Evolutionary conservation across 1,140 invertebrate species (phyloP).

Genomic region (Cydia splendana): DNA sequence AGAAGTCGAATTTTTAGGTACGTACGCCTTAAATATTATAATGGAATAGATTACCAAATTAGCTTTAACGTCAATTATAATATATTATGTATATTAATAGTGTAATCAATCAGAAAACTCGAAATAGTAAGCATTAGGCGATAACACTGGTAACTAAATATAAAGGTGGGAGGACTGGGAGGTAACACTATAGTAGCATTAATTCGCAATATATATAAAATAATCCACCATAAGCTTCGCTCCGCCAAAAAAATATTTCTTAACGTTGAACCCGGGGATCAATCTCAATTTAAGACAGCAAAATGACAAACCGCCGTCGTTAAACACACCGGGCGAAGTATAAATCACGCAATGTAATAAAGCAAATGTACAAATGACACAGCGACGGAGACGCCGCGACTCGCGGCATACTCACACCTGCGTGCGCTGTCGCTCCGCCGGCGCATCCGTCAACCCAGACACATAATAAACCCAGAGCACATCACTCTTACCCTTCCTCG

Average conservation of each 20-base stretch:
- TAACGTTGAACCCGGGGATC: conserved; percentile 59
- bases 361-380: conserved; percentile 67
- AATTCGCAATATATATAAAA: not conserved
- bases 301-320: conserved; percentile 72
- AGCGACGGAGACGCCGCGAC: conserved; percentile 35
- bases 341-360: conserved; percentile 73
- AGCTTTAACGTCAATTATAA: too few species aligned
- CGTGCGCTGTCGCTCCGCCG: conserved; percentile 52
- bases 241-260: conserved; percentile 51
- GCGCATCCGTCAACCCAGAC: conserved; percentile 62
- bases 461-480: conserved; percentile 63
- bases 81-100: too few species aligned
- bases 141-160: conserved; percentile 5
- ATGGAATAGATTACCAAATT: too few species aligned
- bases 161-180: not conserved
- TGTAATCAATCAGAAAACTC: too few species aligned
- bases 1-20: too few species aligned
- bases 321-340: conserved; percentile 71
- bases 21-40: too few species aligned
- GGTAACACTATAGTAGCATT: not conserved
- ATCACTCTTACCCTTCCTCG: conserved; percentile 45
- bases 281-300: conserved; percentile 76
- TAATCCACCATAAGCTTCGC: not conserved
- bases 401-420: conserved; percentile 36
- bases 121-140: not conserved